Percentiles rank a stretch among this genome's conserved stretches.
Evolutionary conservation across 2,888 invertebrate genomes (phyloP).

Genomic region (Yponomeuta plumbellus): DNA sequence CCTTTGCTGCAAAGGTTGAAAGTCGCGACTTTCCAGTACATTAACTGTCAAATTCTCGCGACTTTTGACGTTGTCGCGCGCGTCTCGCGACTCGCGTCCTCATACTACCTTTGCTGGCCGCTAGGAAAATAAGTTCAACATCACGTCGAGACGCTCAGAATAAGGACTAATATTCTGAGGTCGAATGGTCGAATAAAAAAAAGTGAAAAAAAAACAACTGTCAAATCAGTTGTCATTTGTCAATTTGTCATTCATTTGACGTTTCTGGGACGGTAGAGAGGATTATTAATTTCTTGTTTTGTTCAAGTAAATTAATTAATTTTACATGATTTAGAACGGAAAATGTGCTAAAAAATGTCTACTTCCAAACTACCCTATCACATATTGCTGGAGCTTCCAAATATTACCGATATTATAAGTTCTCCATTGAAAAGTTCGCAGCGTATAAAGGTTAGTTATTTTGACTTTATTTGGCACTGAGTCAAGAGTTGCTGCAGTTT

Average conservation of each 20-base stretch:
- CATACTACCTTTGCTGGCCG: too few relatives aligned
- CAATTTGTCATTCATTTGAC: conserved; percentile 9
- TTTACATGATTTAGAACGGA: not conserved
- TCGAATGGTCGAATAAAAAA: too few relatives aligned
- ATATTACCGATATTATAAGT: conserved; percentile 76
- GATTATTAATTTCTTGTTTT: conserved; percentile 1
- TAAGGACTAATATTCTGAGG: too few relatives aligned
- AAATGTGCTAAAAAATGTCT: conserved; percentile 43
- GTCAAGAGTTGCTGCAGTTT: conserved; percentile 29
- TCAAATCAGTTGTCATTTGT: conserved; percentile 4
- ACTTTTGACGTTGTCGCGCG: too few relatives aligned
- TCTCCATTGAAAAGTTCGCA: conserved; percentile 80
- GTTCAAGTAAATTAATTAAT: not conserved
- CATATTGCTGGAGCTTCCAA: conserved; percentile 73
- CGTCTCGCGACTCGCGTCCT: too few relatives aligned
- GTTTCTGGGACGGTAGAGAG: not conserved
- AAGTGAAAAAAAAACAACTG: not conserved
- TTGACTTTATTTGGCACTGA: conserved; percentile 36
- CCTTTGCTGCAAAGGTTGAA: too few relatives aligned
- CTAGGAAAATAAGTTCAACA: too few relatives aligned
- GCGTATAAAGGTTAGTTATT: conserved; percentile 81
- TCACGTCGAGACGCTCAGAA: too few relatives aligned
- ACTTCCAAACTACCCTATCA: conserved; percentile 54
- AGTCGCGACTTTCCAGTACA: too few relatives aligned
- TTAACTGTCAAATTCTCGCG: too few relatives aligned